Base-by-base conservation (phyloP, 1,140 invertebrate species). In the Philopotamus ludificatus region DNA sequence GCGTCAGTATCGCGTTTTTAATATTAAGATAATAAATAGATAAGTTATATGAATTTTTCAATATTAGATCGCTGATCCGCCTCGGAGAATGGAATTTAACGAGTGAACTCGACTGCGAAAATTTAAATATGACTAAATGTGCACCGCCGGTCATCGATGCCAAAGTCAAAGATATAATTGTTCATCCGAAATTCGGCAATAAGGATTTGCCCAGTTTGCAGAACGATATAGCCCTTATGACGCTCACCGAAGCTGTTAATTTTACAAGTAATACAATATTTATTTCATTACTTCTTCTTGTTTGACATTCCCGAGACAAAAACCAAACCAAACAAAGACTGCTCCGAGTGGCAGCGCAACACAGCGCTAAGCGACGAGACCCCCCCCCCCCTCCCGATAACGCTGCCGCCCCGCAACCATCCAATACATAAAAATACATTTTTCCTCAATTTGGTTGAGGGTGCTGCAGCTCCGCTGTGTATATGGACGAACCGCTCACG, bases 51-150 rank as follows among this genome's bases (percentile, higher is more conserved):
- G n/a, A n/a, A n/a, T n/a, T n/a, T n/a, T 51, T 51, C 44, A 25
- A 26, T 45, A 50, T 54, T 23, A 68, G 67, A 12, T 15, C 57
- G 10, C 20, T 65, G 9, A 44, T 58, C 10, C 55, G 67, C 18
- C 28, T 68, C 15, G 67, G 67, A 21, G 67, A 68, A 55, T 68
- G 67, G 67, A 61, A 65, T 50, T 9, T 65, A 1, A 22, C 62
- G 0, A 65, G 41, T 34, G 41, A 63, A 53, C 10, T 10, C 8
- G 66, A 68, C 34, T 68, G 66, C 34, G 28, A 22, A 16, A 47
- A 26, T 20, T 2, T 20, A 23, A 39, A 57, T 28, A 26, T 15
- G 9, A 4, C 3, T 3, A 3, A 12, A 20, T 63, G 61, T 44
- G 55, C 18, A 21, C 16, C 42, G 23, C 26, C 54, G 1, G 23